Evolutionary conservation across 2,888 invertebrate genomes (phyloP).

Genomic region (Latheticus oryzae): DNA sequence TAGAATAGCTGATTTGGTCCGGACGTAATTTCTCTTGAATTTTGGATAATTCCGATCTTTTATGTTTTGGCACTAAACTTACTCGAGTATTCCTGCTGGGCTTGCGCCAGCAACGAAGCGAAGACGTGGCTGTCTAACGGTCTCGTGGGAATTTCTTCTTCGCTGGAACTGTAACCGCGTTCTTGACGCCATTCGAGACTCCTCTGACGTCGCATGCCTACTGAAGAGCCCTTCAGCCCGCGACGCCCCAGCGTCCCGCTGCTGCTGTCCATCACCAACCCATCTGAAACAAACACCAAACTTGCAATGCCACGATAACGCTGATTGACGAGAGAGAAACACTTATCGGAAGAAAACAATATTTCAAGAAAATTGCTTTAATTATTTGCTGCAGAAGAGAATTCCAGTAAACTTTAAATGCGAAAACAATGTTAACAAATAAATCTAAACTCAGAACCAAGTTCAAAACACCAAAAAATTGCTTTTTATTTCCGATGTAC

Average conservation of each 20-base stretch:
- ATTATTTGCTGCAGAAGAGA: too few relatives aligned
- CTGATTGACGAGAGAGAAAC: conserved; percentile 30
- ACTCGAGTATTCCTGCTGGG: conserved; percentile 71
- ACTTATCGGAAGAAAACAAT: conserved; percentile 27
- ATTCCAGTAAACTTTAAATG: too few relatives aligned
- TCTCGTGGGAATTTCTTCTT: conserved; percentile 66
- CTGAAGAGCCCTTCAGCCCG: conserved; percentile 56
- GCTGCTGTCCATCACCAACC: conserved; percentile 59
- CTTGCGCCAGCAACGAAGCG: conserved; percentile 70
- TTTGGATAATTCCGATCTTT: conserved; percentile 1
- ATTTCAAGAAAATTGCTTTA: too few relatives aligned
- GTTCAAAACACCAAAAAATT: too few relatives aligned
- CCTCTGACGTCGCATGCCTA: conserved; percentile 68
- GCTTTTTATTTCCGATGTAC: too few relatives aligned
- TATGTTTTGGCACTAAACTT: conserved; percentile 61
- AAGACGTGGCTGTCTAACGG: conserved; percentile 70
- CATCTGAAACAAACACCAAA: conserved; percentile 55
- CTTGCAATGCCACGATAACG: conserved; percentile 22
- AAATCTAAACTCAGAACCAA: too few relatives aligned
- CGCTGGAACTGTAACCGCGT: conserved; percentile 69
- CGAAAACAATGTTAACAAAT: too few relatives aligned
- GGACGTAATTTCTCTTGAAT: too few relatives aligned
- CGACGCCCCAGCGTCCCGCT: conserved; percentile 63
- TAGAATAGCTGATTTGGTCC: conserved; percentile 24
- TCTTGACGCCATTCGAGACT: conserved; percentile 71